phyloP scores from a whole-genome alignment of 2,888 invertebrate species.

The Lithophane ornitopus region DNA sequence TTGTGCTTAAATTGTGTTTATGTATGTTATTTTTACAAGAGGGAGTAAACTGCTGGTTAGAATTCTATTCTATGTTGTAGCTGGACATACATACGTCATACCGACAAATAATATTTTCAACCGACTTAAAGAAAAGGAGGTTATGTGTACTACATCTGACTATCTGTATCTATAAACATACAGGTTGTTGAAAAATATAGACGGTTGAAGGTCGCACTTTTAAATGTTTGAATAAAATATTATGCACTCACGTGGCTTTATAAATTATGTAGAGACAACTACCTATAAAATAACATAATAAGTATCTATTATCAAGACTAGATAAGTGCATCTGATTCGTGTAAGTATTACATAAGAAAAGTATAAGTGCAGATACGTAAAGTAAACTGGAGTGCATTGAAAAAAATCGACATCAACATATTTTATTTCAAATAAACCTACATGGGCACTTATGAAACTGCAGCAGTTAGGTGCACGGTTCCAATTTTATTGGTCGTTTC shows the following conservation, averaged over 20 bases:
- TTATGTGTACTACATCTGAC: conserved; percentile 13
- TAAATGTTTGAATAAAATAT: conserved; percentile 47
- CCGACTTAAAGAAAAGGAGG: too few species aligned
- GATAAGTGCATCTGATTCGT: conserved; percentile 6
- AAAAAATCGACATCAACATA: neutral
- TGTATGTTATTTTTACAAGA: neutral
- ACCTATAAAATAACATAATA: neutral
- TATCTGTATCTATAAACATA: conserved; percentile 1
- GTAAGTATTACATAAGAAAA: conserved; percentile 5
- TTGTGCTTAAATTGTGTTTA: neutral
- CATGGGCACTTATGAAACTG: too few species aligned
- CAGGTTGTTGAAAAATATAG: conserved; percentile 11
- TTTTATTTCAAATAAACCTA: too few species aligned
- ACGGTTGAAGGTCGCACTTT: conserved; percentile 36
- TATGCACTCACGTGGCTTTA: conserved; percentile 47
- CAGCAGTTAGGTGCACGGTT: too few species aligned
- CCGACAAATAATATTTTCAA: conserved; percentile 2
- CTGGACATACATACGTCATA: neutral
- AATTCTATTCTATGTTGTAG: neutral
- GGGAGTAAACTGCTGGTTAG: neutral
- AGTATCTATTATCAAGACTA: conserved; percentile 33
- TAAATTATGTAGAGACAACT: conserved; percentile 15
- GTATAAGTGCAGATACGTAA: neutral
- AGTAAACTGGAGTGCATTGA: neutral
- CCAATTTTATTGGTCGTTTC: too few species aligned